Evolutionary conservation across 2,888 invertebrate species (phyloP).

Genomic region (Coenonympha glycerion): DNA sequence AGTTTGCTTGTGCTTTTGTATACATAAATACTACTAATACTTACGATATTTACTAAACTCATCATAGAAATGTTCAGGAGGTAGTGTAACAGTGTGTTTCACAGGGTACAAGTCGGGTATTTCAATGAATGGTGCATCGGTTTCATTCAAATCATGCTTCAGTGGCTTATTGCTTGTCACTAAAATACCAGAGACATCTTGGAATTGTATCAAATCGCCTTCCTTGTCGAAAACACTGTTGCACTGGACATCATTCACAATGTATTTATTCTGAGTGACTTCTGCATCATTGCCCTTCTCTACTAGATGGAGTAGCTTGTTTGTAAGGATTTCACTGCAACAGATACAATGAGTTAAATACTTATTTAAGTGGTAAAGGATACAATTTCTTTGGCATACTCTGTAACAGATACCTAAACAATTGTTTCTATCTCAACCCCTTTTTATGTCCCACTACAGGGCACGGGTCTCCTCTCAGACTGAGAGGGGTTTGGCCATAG

Average conservation of each 20-base stretch:
- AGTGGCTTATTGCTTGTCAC: slow-evolving; percentile 80
- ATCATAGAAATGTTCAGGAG: slow-evolving; percentile 79
- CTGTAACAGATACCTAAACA: too few relatives aligned
- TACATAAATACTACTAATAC: slow-evolving; percentile 51
- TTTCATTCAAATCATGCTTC: slow-evolving; percentile 62
- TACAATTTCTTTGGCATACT: too few relatives aligned
- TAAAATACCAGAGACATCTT: slow-evolving; percentile 79
- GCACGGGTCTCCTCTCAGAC: too few relatives aligned
- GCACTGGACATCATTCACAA: slow-evolving; percentile 77
- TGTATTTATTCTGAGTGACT: slow-evolving; percentile 71
- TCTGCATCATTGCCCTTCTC: slow-evolving; percentile 78
- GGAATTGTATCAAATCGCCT: slow-evolving; percentile 78
- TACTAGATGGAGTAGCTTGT: slow-evolving; percentile 80
- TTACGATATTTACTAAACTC: slow-evolving; percentile 82
- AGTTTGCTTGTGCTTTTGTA: too few relatives aligned
- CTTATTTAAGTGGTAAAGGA: too few relatives aligned
- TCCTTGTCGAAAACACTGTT: slow-evolving; percentile 77
- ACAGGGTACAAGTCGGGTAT: slow-evolving; percentile 86
- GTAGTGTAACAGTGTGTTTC: slow-evolving; percentile 81
- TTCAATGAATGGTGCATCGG: slow-evolving; percentile 66
- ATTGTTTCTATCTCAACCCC: too few relatives aligned
- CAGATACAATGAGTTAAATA: too few relatives aligned
- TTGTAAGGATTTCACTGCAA: slow-evolving; percentile 79
- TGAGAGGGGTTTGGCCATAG: too few relatives aligned
- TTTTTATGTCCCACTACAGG: too few relatives aligned